These are phyloP conservation scores for Forficula auricularia DNA, from an alignment of 1,140 invertebrate genomes.

Conservation along the genomic window DNA sequence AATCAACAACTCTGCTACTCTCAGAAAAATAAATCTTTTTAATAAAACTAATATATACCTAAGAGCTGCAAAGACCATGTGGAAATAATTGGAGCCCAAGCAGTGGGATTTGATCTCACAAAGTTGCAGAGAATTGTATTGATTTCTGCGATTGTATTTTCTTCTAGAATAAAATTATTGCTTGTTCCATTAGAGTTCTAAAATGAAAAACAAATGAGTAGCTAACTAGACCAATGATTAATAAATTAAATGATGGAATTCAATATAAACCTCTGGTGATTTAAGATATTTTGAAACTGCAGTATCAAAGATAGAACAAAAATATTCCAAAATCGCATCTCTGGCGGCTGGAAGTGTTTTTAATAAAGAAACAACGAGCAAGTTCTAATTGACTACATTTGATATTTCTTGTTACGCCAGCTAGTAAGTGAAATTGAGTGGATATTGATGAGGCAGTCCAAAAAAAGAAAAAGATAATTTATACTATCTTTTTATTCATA, in stretches of 20 bases:
- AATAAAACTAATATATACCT: too few species aligned
- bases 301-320: slow-evolving; percentile 55
- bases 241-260: slow-evolving; percentile 6
- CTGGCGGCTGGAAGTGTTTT: slow-evolving; percentile 56
- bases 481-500: too few species aligned
- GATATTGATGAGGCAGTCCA: too few species aligned
- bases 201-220: slow-evolving; percentile 6
- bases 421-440: too few species aligned
- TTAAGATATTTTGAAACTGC: slow-evolving; percentile 42
- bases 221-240: slow-evolving; percentile 2
- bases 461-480: too few species aligned
- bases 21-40: too few species aligned
- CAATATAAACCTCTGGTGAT: slow-evolving; percentile 27
- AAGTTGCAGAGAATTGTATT: slow-evolving; percentile 40
- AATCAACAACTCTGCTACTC: too few species aligned
- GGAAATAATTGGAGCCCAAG: slow-evolving; percentile 65
- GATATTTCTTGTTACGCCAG: slow-evolving; percentile 32
- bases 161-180: slow-evolving; percentile 21
- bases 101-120: slow-evolving; percentile 48
- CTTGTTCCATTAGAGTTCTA: too few species aligned
- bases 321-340: slow-evolving; percentile 64
- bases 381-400: slow-evolving; percentile 39
- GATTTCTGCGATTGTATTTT: slow-evolving; percentile 41
- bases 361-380: slow-evolving; percentile 48
- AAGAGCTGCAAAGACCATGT: slow-evolving; percentile 69